Percentiles rank a stretch among this genome's conserved stretches.
phyloP scores from a whole-genome alignment of 2,888 invertebrate genomes.

The Leptura quadrifasciata region DNA sequence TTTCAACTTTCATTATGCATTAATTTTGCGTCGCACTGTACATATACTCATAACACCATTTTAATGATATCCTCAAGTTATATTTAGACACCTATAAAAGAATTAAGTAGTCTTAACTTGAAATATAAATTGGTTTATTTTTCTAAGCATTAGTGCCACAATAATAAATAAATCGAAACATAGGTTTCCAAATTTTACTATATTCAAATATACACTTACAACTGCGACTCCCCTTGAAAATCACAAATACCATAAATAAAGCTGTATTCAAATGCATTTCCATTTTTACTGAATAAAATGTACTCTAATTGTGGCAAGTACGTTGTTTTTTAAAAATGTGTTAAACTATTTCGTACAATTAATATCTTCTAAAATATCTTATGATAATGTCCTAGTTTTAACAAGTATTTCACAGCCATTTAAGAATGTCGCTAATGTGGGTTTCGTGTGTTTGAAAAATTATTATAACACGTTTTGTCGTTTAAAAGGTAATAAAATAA shows the following conservation, averaged over 20 bases:
- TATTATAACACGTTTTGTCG: no score
- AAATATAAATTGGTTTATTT: no score
- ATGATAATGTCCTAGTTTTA: background rate
- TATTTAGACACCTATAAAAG: no score
- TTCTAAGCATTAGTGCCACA: no score
- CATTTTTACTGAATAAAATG: background rate
- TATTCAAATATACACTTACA: conserved; percentile 17
- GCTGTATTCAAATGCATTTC: background rate
- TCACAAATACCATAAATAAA: background rate
- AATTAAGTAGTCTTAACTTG: no score
- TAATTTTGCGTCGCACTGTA: no score
- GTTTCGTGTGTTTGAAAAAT: background rate
- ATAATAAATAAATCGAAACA: no score
- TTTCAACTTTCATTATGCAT: no score
- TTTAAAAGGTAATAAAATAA: no score
- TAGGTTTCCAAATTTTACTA: no score
- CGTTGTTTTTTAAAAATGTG: background rate
- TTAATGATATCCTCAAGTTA: no score
- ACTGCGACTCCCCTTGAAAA: background rate
- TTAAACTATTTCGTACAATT: background rate
- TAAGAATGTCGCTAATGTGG: background rate
- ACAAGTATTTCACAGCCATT: background rate
- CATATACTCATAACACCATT: no score
- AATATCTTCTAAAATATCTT: background rate
- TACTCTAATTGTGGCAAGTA: background rate